Evolutionary conservation across 2,888 invertebrate species (phyloP).

Genomic region (Rosalia funebris): DNA sequence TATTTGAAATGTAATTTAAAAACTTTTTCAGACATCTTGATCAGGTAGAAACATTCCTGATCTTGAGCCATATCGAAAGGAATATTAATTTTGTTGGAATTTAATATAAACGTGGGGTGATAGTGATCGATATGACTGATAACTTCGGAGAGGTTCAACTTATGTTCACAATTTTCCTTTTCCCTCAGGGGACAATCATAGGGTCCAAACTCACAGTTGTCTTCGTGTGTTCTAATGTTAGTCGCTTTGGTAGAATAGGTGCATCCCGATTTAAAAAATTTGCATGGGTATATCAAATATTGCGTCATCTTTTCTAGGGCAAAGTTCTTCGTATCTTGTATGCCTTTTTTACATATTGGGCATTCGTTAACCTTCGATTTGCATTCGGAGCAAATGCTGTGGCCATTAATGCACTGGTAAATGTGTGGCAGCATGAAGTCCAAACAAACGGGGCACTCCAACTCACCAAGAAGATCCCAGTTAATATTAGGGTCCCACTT

Average conservation of each 20-base stretch:
- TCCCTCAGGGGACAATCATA: conserved; percentile 46
- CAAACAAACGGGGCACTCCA: conserved; percentile 59
- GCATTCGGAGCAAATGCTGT: conserved; percentile 54
- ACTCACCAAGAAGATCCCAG: conserved; percentile 40
- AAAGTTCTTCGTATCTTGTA: conserved; percentile 54
- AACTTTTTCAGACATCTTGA: conserved; percentile 45
- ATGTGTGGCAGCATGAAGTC: conserved; percentile 58
- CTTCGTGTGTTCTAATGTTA: conserved; percentile 45
- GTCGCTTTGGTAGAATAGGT: conserved; percentile 37
- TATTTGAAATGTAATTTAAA: conserved; percentile 53
- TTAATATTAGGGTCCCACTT: conserved; percentile 33
- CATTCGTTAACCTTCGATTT: conserved; percentile 43
- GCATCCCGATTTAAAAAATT: conserved; percentile 51
- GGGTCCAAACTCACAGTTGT: conserved; percentile 41
- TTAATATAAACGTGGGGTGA: conserved; percentile 50
- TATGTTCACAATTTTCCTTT: conserved; percentile 27
- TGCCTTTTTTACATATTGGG: conserved; percentile 50
- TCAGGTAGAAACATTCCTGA: conserved; percentile 37
- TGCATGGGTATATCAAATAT: conserved; percentile 54
- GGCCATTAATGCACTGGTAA: conserved; percentile 55
- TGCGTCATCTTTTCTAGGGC: conserved; percentile 52
- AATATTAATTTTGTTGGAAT: conserved; percentile 43
- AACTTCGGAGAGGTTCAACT: conserved; percentile 22
- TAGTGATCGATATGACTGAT: conserved; percentile 37
- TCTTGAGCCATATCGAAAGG: conserved; percentile 36